Base-by-base conservation (phyloP, 2,888 invertebrate genomes). In the Anagyrus pseudococci region DNA sequence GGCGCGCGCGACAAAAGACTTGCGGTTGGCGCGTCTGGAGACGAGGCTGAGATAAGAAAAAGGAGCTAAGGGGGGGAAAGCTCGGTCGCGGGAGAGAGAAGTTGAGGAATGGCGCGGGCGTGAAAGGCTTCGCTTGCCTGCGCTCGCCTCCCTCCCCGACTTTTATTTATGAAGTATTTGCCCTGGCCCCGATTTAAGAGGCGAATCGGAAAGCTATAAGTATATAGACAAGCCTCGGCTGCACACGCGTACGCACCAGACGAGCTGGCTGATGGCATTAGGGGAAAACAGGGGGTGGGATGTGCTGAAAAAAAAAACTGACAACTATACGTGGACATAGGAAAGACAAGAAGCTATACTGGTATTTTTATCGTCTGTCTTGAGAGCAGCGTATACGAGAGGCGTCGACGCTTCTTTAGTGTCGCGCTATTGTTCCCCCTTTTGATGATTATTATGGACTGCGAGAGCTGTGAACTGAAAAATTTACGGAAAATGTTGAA, bases 101-200 rank as follows among this genome's bases (percentile, higher is more conserved):
- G 4, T 25, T n/a, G 4, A 48, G 23, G n/a, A 40, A 2, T 33
- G 20, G 47, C 19, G 66, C 56, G 44, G 37, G 62, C 47, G 20
- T 61, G 57, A 68, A 62, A 57, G 52, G 63, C n/a, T n/a, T n/a
- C n/a, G n/a, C n/a, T n/a, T n/a, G n/a, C n/a, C n/a, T n/a, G n/a
- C n/a, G n/a, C n/a, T n/a, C n/a, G n/a, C n/a, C n/a, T n/a, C n/a
- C n/a, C n/a, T n/a, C n/a, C n/a, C n/a, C n/a, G 62, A 62, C 62
- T 47, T 70, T 72, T 72, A 73, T 75, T 73, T 73, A 73, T 72
- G 69, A 75, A 75, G 71, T 73, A 73, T 73, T 72, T 71, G 71
- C 66, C 69, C 69, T 66, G 54, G 63, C 50, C n/a, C 60, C 65
- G 71, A 77, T 75, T 75, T 76, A 75, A 68, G 73, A 71, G 66